Conservation (phyloP, 2,113 vertebrate genomes). For the Callipepla californica region DNA sequence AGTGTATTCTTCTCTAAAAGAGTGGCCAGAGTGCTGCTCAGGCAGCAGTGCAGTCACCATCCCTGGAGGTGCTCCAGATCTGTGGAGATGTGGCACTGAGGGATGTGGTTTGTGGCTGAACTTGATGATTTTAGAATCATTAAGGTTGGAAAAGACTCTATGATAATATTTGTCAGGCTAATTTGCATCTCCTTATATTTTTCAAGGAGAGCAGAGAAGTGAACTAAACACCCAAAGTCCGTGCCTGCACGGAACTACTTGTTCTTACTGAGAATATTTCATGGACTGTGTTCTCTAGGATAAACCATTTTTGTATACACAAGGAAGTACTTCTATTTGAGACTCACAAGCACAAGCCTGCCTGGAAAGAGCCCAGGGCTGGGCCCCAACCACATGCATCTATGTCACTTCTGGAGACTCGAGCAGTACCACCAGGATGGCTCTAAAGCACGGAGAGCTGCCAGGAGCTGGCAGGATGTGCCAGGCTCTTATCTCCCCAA, state of each 20-base stretch:
- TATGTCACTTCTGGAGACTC: neutral
- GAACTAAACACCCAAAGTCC: neutral
- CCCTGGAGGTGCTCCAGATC: neutral
- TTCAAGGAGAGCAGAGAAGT: neutral
- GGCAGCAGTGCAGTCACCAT: no score
- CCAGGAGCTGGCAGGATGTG: neutral
- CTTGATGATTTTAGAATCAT: neutral
- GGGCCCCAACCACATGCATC: neutral
- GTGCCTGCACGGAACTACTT: neutral
- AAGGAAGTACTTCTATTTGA: neutral
- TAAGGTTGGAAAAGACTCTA: no score
- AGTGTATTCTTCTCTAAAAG: no score
- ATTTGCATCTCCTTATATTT: neutral
- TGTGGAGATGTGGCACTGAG: neutral
- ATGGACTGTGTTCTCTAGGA: neutral
- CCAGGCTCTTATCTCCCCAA: slow-evolving; percentile 34
- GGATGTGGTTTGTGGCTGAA: neutral
- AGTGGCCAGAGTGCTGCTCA: no score
- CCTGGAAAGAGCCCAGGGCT: slow-evolving; percentile 12
- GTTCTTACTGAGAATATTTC: neutral
- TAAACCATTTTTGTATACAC: neutral
- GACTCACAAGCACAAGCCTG: neutral
- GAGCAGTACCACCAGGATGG: neutral
- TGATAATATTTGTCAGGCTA: neutral
- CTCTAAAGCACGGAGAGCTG: neutral